Conservation (phyloP, 2,113 vertebrate genomes). For the Microtus pennsylvanicus region DNA sequence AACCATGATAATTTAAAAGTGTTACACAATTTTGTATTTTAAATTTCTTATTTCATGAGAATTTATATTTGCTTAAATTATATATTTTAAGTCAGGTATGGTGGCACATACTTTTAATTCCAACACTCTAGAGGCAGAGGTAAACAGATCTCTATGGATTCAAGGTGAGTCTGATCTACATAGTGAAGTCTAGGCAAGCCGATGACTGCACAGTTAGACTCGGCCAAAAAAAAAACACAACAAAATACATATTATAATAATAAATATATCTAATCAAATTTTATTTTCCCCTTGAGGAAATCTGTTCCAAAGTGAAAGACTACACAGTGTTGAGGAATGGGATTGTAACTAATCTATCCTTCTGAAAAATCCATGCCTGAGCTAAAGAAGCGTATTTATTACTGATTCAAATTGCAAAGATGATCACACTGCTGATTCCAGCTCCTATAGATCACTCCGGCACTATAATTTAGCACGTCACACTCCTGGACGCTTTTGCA, state of each 20-base stretch:
- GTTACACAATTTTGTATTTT: conserved; percentile 6
- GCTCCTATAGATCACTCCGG: conserved; percentile 1
- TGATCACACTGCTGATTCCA: neutral
- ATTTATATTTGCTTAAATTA: conserved; percentile 45
- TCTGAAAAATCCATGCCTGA: neutral
- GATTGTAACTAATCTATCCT: neutral
- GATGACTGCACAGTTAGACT: neutral
- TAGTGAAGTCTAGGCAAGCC: neutral
- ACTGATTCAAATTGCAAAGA: conserved; percentile 16
- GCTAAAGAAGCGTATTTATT: neutral
- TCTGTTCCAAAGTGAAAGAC: conserved; percentile 27
- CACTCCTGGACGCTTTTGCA: conserved; percentile 34
- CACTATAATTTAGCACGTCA: neutral
- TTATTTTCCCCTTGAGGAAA: conserved; percentile 46
- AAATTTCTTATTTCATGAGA: conserved; percentile 14
- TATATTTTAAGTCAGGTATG: neutral
- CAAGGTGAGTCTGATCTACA: neutral
- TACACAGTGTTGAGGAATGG: neutral
- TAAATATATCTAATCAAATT: conserved; percentile 1
- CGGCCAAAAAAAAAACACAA: neutral
- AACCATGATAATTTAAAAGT: neutral
- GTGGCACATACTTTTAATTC: neutral
- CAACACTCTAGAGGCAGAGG: neutral
- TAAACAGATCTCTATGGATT: neutral
- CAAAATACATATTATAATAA: neutral